Conservation (phyloP, 2,797 vertebrate genomes). For the Microctenopoma lineatum region DNA sequence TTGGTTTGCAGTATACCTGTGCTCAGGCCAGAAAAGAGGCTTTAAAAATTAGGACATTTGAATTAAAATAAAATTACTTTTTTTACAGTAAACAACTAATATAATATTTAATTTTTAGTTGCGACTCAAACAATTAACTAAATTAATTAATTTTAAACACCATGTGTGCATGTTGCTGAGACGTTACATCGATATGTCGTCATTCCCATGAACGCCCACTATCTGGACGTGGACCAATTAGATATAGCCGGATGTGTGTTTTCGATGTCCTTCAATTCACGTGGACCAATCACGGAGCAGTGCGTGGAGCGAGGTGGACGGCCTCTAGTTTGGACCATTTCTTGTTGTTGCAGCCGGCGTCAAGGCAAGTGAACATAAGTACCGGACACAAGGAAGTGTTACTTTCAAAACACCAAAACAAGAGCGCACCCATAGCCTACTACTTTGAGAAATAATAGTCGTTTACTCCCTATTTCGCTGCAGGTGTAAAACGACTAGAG, state of each 20-base stretch:
- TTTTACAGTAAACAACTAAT: no score
- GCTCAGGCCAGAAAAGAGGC: not conserved
- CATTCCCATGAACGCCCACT: conserved; percentile 45
- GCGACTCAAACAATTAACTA: not conserved
- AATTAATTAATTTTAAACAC: not conserved
- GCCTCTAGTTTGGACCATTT: conserved; percentile 33
- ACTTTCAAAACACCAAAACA: conserved; percentile 49
- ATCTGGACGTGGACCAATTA: conserved; percentile 83
- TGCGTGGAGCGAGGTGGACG: conserved; percentile 67
- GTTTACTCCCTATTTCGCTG: not conserved
- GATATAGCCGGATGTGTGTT: conserved; percentile 36
- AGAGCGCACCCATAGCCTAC: not conserved
- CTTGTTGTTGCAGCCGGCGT: conserved; percentile 7
- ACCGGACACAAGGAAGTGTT: fast-evolving
- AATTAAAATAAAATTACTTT: no score
- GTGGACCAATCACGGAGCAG: conserved; percentile 81
- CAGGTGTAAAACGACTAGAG: not conserved
- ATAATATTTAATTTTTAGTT: not conserved
- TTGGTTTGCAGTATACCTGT: not conserved
- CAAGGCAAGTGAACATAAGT: not conserved
- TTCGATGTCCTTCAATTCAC: conserved; percentile 62
- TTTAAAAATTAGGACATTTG: not conserved
- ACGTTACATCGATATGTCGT: conserved; percentile 47
- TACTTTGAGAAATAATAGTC: fast-evolving
- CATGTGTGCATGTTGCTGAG: conserved; percentile 2